A percentile compares a stretch with the other conserved stretches of the same genome.
Conservation (phyloP, 2,113 vertebrate species). For the Lota lota region DNA sequence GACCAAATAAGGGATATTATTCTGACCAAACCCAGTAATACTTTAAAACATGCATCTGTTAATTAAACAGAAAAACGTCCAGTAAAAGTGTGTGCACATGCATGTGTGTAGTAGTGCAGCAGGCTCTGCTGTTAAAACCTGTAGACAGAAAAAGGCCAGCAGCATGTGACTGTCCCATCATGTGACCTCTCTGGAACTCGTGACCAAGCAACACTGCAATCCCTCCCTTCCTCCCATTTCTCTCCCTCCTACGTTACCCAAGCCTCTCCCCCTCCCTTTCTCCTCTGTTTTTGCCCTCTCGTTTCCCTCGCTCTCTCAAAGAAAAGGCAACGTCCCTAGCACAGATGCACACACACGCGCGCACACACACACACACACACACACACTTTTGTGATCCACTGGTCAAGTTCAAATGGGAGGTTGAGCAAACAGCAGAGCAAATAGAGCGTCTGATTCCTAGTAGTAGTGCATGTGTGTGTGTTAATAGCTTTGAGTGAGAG, state of each 20-base stretch:
- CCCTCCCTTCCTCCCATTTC: conserved; percentile 51
- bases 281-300: conserved; percentile 4
- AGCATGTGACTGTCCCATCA: conserved; percentile 83
- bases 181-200: conserved; percentile 72
- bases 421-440: conserved; percentile 11
- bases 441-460: not conserved
- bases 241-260: conserved; percentile 29
- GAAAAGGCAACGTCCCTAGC: conserved; percentile 11
- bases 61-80: too few relatives aligned
- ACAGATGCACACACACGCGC: not conserved
- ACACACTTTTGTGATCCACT: not conserved
- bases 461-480: not conserved
- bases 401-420: conserved; percentile 1
- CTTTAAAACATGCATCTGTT: too few relatives aligned
- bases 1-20: too few relatives aligned
- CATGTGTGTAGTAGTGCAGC: conserved; percentile 45
- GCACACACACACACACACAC: conserved; percentile 1
- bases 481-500: not conserved
- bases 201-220: conserved; percentile 79
- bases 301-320: conserved; percentile 21
- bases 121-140: conserved; percentile 48
- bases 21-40: too few relatives aligned
- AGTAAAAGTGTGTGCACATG: conserved; percentile 4
- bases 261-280: not conserved
- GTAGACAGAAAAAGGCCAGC: conserved; percentile 72